Conservation (phyloP, 1,140 invertebrate species). For the Glossosoma conforme region DNA sequence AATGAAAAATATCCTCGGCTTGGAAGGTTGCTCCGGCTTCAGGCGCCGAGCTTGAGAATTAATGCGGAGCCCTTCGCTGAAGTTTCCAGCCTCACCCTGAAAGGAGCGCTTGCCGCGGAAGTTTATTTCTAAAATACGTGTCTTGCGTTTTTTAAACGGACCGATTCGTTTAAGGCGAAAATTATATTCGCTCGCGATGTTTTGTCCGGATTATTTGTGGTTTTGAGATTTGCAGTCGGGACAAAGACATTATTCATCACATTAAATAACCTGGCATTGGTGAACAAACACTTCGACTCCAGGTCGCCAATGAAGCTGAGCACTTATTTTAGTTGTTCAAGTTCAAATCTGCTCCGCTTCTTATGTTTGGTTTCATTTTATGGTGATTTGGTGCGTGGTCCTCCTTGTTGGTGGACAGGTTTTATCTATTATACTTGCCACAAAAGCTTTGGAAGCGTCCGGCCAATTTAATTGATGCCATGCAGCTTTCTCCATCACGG, state of each 20-base stretch:
- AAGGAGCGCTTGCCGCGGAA: not conserved
- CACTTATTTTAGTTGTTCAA: too few relatives aligned
- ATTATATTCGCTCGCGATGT: not conserved
- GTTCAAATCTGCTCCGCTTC: too few relatives aligned
- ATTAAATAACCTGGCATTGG: not conserved
- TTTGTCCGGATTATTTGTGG: not conserved
- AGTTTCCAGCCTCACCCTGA: not conserved
- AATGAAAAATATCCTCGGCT: slow-evolving; percentile 4
- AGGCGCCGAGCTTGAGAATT: slow-evolving; percentile 1
- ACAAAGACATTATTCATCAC: not conserved
- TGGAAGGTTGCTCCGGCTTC: not conserved
- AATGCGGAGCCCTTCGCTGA: slow-evolving; percentile 1
- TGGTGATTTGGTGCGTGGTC: too few relatives aligned
- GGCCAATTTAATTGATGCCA: slow-evolving; percentile 11
- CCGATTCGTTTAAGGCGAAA: not conserved
- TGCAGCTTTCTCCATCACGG: slow-evolving; percentile 2
- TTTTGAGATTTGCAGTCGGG: not conserved
- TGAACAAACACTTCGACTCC: too few relatives aligned
- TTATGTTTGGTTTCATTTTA: too few relatives aligned
- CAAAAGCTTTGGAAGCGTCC: slow-evolving; percentile 5
- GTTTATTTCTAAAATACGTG: not conserved
- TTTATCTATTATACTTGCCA: slow-evolving; percentile 10
- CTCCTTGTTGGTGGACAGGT: slow-evolving; percentile 18
- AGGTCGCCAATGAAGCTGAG: too few relatives aligned
- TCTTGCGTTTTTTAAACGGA: not conserved